Percentiles rank a stretch among this genome's conserved stretches.
Evolutionary conservation across 1,140 invertebrate species (phyloP).

Genomic region (Achatina immaculata): DNA sequence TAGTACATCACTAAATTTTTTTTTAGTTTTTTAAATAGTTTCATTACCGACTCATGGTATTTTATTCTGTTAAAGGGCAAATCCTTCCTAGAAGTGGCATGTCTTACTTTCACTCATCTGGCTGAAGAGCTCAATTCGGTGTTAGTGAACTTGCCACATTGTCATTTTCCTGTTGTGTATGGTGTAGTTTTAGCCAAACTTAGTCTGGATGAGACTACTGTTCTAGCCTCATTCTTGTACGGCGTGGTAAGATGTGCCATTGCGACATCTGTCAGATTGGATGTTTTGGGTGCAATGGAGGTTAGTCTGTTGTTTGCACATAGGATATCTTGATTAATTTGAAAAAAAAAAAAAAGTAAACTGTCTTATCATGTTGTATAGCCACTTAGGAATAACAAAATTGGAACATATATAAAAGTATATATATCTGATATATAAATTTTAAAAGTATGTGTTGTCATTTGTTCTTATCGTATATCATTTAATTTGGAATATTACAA

Average conservation of each 20-base stretch:
- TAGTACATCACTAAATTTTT: too few relatives aligned
- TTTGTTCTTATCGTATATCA: too few relatives aligned
- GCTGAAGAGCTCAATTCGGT: background rate
- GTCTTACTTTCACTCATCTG: background rate
- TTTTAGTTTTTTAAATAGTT: too few relatives aligned
- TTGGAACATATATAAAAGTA: too few relatives aligned
- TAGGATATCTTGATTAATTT: too few relatives aligned
- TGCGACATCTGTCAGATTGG: slow-evolving; percentile 28
- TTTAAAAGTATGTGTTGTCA: too few relatives aligned
- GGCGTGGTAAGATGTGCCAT: background rate
- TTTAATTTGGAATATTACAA: too few relatives aligned
- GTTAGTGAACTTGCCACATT: slow-evolving; percentile 1
- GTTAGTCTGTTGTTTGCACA: background rate
- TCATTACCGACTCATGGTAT: too few relatives aligned
- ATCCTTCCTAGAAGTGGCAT: slow-evolving; percentile 5
- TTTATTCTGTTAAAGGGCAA: slow-evolving; percentile 6
- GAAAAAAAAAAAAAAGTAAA: too few relatives aligned
- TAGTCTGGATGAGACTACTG: background rate
- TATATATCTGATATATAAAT: too few relatives aligned
- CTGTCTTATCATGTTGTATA: too few relatives aligned
- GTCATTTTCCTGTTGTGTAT: slow-evolving; percentile 30
- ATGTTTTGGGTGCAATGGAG: slow-evolving; percentile 30
- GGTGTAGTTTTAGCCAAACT: slow-evolving; percentile 6
- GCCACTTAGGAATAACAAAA: too few relatives aligned
- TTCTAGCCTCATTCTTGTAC: slow-evolving; percentile 15